phyloP scores from a whole-genome alignment of 2,797 vertebrate species.

The Gobionotothen gibberifrons region DNA sequence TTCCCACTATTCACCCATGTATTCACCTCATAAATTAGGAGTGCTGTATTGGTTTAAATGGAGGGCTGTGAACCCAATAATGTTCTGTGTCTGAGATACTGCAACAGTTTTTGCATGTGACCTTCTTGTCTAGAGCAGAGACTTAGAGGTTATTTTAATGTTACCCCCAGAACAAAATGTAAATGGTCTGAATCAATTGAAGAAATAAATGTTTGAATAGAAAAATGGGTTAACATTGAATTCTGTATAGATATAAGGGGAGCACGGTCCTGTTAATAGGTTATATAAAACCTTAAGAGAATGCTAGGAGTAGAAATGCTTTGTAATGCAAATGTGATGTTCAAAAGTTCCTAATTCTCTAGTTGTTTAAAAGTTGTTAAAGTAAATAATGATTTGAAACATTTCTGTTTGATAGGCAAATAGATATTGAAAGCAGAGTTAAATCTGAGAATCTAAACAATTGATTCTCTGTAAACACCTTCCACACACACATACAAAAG shows the following conservation, averaged over 20 bases:
- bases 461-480: slow-evolving; percentile 46
- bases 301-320: slow-evolving; percentile 10
- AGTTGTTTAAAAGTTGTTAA: not conserved
- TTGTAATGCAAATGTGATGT: slow-evolving; percentile 28
- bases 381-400: not conserved
- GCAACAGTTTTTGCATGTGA: too few relatives aligned
- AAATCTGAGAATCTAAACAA: slow-evolving; percentile 48
- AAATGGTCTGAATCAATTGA: not conserved
- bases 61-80: not conserved
- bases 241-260: not conserved
- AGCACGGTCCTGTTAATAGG: not conserved
- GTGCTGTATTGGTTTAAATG: not conserved
- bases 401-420: slow-evolving; percentile 1
- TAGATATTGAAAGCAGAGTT: slow-evolving; percentile 5
- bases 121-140: too few relatives aligned
- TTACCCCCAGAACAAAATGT: not conserved
- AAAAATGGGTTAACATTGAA: not conserved
- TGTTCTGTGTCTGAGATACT: too few relatives aligned
- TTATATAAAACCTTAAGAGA: not conserved
- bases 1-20: too few relatives aligned
- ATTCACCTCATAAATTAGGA: not conserved
- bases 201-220: not conserved
- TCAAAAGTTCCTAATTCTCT: slow-evolving; percentile 4
- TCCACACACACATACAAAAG: slow-evolving; percentile 44
- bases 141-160: not conserved